Base-by-base conservation (phyloP, 2,797 vertebrate species). In the Sebastes nivosus region DNA sequence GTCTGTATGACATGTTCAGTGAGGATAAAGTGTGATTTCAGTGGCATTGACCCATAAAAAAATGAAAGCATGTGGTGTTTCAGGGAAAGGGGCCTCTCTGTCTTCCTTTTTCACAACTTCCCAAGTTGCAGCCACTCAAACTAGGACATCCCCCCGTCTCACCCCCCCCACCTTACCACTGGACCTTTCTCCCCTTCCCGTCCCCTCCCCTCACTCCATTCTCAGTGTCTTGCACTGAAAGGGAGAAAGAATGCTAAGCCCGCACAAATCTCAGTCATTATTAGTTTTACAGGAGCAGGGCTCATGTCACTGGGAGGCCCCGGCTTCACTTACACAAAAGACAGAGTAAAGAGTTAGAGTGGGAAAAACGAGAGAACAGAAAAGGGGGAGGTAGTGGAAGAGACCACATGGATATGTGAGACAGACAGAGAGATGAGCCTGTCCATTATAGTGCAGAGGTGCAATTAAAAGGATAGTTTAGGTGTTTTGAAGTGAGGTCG, bases 161-260 rank as follows among this genome's bases (percentile, higher is more conserved):
- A 25, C 27, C 79, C 69, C 60, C 67, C 79, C 50, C 67, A 72
- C 72, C 82, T 82, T 75, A 77, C 87, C 72, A 34, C 84, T n/a
- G 68, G 80, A 87, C 82, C 73, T 84, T 76, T 69, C 86, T 68
- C 80, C 77, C 74, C 86, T 65, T 72, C 22, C 78, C 20, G 4
- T 80, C 72, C 77, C 85, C 67, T 72, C 75, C 77, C 73, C 76
- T 82, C 46, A 10, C 67, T 75, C 77, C 68, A 68, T 72, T 89
- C 82, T 80, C 83, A 69, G 77, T 87, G 85, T 89, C 82, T 84
- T 87, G 77, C 84, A 32, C 88, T 89, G 89, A 94, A 90, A 89
- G 87, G 85, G 73, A 61, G 80, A 93, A 95, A 92, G 94, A 95
- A 95, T 94, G 93, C 93, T 91, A 94, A 93, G 91, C 88, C 92